Base-by-base conservation (phyloP, 2,797 vertebrate genomes). In the Pterois miles region DNA sequence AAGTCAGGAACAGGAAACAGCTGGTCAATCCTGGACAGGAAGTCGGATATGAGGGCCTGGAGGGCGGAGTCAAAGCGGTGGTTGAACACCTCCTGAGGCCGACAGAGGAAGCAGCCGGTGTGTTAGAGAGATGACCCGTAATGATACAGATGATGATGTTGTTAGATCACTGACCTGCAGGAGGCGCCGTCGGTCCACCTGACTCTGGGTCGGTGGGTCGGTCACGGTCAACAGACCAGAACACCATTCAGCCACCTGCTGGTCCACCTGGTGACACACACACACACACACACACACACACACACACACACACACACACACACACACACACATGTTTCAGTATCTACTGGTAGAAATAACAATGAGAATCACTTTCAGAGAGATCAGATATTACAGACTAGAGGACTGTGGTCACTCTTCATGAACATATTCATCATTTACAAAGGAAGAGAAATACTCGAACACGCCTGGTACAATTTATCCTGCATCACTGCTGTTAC, bases 11-110 rank as follows among this genome's bases (percentile, higher is more conserved):
- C 76, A 0, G 90, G 92, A 40, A 93, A 87, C 54, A 91, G 72
- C 86, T 92, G 88, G 20, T 94, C 91, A 0, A 91, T 75, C 70
- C 91, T 70, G 38, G 90, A 90, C 71, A 94, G 91, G 67, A 93
- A 88, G 84, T 93, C 89, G 0, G 83, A 89, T 0, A 93, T 6
- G 22, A 94, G 83, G 0, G 77, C 65, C 87, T 86, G 82, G 9
- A 93, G 89, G 9, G 92, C 92, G 0, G 64, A 80, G 78, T 93
- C 91, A 73, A 93, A 93, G 1, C 62, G 80, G 2, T 87, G 84
- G 81, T 91, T 40, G 23, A 93, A 92, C 8, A 91, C 91, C 0
- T 90, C 91, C 93, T 94, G 82, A 66, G 67, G 5, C 48, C 16
- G 52, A 9, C 54, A 64, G 8, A 76, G 9, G 16, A 18, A 59